Conservation (phyloP, 2,888 invertebrate species). For the Melitaea athalia region DNA sequence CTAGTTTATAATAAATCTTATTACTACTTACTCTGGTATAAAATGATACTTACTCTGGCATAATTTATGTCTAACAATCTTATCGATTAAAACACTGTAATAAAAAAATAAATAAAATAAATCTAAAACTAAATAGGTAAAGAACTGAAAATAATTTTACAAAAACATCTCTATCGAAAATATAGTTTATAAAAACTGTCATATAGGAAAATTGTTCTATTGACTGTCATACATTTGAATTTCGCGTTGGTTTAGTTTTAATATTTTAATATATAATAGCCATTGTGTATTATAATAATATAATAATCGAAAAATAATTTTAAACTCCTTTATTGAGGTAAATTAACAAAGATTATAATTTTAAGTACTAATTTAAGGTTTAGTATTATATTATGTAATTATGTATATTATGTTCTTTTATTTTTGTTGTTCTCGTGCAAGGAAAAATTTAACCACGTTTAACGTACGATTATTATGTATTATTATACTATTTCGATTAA, state of each 20-base stretch:
- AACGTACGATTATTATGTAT: too few relatives aligned
- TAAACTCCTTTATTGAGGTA: too few relatives aligned
- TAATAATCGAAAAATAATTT: too few relatives aligned
- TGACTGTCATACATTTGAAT: conserved; percentile 35
- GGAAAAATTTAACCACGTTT: too few relatives aligned
- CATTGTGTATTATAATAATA: conserved; percentile 4
- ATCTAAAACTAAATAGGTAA: conserved; percentile 67
- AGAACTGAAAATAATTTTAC: conserved; percentile 72
- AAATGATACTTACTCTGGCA: conserved; percentile 70
- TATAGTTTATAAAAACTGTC: conserved; percentile 62
- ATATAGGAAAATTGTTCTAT: conserved; percentile 46
- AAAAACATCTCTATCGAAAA: conserved; percentile 70
- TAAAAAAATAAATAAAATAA: conserved; percentile 55
- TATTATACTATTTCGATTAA: too few relatives aligned
- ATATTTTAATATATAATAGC: conserved; percentile 9
- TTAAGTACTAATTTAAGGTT: too few relatives aligned
- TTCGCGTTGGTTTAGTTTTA: conserved; percentile 19
- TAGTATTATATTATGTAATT: too few relatives aligned
- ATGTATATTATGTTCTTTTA: too few relatives aligned
- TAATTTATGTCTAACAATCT: conserved; percentile 59
- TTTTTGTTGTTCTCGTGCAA: too few relatives aligned
- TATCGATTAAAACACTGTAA: conserved; percentile 50
- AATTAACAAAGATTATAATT: too few relatives aligned
- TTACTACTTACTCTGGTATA: not conserved
- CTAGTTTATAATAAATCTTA: too few relatives aligned